These are phyloP conservation scores for Adelges cooleyi DNA, from an alignment of 1,140 invertebrate species.

Conservation along the genomic window DNA sequence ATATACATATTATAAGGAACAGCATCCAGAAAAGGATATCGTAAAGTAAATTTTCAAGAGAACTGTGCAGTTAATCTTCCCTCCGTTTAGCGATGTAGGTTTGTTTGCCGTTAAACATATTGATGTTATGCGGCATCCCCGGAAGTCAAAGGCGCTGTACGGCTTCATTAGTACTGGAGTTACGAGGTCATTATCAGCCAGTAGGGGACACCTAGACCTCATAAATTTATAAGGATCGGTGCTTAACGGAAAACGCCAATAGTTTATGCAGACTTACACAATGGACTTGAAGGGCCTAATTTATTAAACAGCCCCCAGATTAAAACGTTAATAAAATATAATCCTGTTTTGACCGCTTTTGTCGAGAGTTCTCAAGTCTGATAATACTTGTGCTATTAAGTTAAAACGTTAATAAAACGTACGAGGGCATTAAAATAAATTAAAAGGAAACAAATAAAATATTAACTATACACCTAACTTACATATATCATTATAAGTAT, in stretches of 20 bases:
- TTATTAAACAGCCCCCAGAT: constrained; percentile 2
- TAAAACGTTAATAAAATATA: constrained; percentile 11
- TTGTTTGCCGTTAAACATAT: constrained; percentile 6
- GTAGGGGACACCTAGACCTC: background rate
- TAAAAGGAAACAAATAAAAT: too few relatives aligned
- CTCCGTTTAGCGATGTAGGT: background rate
- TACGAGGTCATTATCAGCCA: constrained; percentile 1
- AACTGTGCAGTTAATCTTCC: background rate
- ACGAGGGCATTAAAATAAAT: too few relatives aligned
- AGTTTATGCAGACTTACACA: background rate
- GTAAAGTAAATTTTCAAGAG: background rate
- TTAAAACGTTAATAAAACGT: too few relatives aligned
- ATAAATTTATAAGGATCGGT: constrained; percentile 22
- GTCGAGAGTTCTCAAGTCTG: too few relatives aligned
- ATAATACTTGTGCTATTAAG: too few relatives aligned
- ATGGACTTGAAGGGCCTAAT: background rate
- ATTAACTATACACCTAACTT: too few relatives aligned
- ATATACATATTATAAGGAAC: too few relatives aligned
- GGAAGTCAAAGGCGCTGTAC: background rate
- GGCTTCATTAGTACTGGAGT: constrained; percentile 4
- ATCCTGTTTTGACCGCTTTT: too few relatives aligned
- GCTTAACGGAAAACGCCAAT: background rate
- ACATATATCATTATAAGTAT: too few relatives aligned
- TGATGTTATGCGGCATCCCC: background rate
- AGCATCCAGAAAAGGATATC: background rate